phyloP scores from a whole-genome alignment of 1,140 invertebrate genomes.

The Homalodisca vitripennis region DNA sequence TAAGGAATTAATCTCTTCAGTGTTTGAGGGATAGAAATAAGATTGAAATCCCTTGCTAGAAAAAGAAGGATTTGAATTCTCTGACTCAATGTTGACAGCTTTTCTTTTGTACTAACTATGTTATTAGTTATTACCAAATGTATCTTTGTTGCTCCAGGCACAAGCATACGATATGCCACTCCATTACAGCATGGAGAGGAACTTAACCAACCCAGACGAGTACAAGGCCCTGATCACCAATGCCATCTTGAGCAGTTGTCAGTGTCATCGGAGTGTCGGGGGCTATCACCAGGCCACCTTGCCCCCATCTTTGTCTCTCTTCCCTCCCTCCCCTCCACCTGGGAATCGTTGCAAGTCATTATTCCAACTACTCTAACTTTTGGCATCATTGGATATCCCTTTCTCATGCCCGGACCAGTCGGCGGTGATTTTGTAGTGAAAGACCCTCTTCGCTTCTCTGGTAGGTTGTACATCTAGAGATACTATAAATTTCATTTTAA shows the following conservation, averaged over 20 bases:
- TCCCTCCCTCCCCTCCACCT: constrained; percentile 80
- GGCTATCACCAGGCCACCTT: constrained; percentile 73
- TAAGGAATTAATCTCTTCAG: too few relatives aligned
- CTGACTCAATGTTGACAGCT: too few relatives aligned
- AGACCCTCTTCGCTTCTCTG: constrained; percentile 13
- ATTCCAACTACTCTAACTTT: constrained; percentile 86
- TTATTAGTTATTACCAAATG: too few relatives aligned
- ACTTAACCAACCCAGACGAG: constrained; percentile 73
- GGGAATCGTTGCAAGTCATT: constrained; percentile 78
- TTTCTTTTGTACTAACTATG: too few relatives aligned
- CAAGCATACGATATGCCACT: constrained; percentile 83
- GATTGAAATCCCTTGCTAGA: too few relatives aligned
- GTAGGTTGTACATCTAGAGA: too few relatives aligned
- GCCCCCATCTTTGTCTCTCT: constrained; percentile 84
- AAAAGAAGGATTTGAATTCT: too few relatives aligned
- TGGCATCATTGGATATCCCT: constrained; percentile 85
- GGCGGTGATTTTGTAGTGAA: constrained; percentile 66
- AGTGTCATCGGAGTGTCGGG: constrained; percentile 79
- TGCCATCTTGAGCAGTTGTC: constrained; percentile 49
- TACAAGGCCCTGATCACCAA: constrained; percentile 73
- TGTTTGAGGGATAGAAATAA: too few relatives aligned
- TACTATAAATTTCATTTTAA: too few relatives aligned
- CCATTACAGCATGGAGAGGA: constrained; percentile 70
- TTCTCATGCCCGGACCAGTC: constrained; percentile 89
- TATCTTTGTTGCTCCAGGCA: constrained; percentile 58